Base-by-base conservation (phyloP, 2,888 invertebrate genomes). In the Nomada hirtipes region DNA sequence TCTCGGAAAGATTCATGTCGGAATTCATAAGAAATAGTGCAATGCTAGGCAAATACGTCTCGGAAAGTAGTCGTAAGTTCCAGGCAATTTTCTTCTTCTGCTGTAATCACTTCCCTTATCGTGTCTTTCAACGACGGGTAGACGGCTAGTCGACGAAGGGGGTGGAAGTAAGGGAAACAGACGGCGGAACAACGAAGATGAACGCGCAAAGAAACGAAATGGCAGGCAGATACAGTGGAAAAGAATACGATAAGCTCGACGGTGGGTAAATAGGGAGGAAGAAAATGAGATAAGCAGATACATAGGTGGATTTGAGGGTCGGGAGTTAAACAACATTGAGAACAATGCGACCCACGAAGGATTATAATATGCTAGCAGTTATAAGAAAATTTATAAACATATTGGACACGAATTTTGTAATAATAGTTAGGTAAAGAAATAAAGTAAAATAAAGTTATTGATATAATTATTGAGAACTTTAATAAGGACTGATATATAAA, bases 21-120 rank as follows among this genome's bases (percentile, higher is more conserved):
- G 60, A 55, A 71, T 71, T 79, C 76, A 71, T 55, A 79, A 71
- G 79, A 79, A 79, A 77, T 79, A 79, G 79, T 67, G 64, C 79
- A 70, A 57, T 57, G 76, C 59, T 76, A 76, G 53, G 79, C 69
- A 70, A 79, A 79, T 79, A 76, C 79, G 68, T 76, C 42, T 53
- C 26, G 59, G 44, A 47, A 36, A 64, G 29, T 60, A 50, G 76
- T 79, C 65, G 79, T 59, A 69, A 69, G 57, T 79, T 71, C 60
- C 77, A 20, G 65, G 79, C 70, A 79, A 79, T 79, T 79, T 79
- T 79, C 79, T 71, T 71, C 70, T 60, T 55, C 42, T 23, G 71
- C 55, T 70, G 78, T 72, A 72, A 78, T 77, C 78, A 71, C 50
- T 68, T 78, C 67, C 61, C 11, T 44, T 23, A 77, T 78, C 78